Conservation (phyloP, 30 jellyfish, hydroid and myxozoan species). For the Chrysaora quinquecirrha region DNA sequence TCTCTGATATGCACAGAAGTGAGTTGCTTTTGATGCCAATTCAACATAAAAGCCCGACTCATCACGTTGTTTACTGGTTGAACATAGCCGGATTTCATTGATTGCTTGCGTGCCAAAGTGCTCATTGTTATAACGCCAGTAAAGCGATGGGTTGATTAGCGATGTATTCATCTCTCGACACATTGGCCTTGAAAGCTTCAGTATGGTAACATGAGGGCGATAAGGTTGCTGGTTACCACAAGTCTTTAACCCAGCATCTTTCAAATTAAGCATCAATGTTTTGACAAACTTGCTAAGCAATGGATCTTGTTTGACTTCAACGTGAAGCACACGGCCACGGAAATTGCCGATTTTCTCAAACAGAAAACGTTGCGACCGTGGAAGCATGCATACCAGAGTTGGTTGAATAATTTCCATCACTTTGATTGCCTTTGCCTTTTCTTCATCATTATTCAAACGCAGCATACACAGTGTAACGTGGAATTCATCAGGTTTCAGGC, state of each 20-base stretch:
- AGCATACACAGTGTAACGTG: constrained; percentile 96
- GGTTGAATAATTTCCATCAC: constrained; percentile 71
- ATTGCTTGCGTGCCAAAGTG: constrained; percentile 84
- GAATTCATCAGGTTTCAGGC: constrained; percentile 45
- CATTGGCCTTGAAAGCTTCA: constrained; percentile 85
- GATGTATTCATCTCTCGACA: constrained; percentile 49
- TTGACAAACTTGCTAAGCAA: constrained; percentile 69
- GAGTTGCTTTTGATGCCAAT: constrained; percentile 42
- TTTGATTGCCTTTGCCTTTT: constrained; percentile 51
- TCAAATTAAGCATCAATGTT: constrained; percentile 65
- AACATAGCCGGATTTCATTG: constrained; percentile 65
- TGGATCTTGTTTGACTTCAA: constrained; percentile 50
- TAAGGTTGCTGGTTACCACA: constrained; percentile 85
- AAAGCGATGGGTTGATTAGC: constrained; percentile 57
- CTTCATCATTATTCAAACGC: constrained; percentile 77
- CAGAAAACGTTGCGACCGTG: constrained; percentile 35
- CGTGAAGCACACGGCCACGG: constrained; percentile 87
- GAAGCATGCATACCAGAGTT: constrained; percentile 81
- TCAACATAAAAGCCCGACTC: constrained; percentile 82
- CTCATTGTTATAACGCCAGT: constrained; percentile 26
- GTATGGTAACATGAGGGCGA: constrained; percentile 85
- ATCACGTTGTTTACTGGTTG: constrained; percentile 87
- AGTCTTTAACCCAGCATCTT: constrained; percentile 81
- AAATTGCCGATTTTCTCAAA: constrained; percentile 68
- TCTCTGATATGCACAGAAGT: constrained; percentile 65